Conservation (phyloP, 1,140 invertebrate genomes). For the Drosophila pachea region DNA sequence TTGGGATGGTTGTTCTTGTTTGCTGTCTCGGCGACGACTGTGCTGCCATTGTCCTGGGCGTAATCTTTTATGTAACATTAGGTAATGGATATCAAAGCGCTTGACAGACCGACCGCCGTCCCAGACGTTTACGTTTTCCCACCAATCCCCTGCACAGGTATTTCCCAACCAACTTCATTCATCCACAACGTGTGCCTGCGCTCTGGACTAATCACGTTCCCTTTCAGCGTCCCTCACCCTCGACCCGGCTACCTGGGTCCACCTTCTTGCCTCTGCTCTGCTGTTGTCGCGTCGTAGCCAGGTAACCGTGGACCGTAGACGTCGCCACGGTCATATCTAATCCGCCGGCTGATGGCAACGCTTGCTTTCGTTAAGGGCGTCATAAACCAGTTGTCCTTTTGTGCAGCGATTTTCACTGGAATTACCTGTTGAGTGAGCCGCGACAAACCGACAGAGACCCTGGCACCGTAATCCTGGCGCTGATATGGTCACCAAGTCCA, state of each 20-base stretch:
- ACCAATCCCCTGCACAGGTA: constrained; percentile 48
- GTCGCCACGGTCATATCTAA: constrained; percentile 29
- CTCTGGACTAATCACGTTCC: constrained; percentile 45
- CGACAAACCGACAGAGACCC: neutral
- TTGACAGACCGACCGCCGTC: constrained; percentile 7
- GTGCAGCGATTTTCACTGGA: constrained; percentile 40
- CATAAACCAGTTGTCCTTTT: constrained; percentile 72
- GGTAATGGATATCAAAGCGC: constrained; percentile 46
- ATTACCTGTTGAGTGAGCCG: constrained; percentile 44
- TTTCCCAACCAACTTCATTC: constrained; percentile 68
- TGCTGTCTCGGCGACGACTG: constrained; percentile 53
- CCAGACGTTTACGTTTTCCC: constrained; percentile 46
- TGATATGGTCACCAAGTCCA: constrained; percentile 57
- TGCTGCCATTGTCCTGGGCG: constrained; percentile 47
- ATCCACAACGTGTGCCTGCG: constrained; percentile 44
- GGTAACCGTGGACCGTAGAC: constrained; percentile 2
- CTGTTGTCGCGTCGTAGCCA: constrained; percentile 12
- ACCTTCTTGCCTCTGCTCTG: neutral
- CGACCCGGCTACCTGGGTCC: constrained; percentile 15
- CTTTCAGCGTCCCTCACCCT: neutral
- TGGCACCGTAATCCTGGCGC: constrained; percentile 58
- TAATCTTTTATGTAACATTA: constrained; percentile 69
- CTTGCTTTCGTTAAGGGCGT: constrained; percentile 40
- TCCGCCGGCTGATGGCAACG: constrained; percentile 59
- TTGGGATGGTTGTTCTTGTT: constrained; percentile 27